Evolutionary conservation across 2,888 invertebrate species (phyloP), one percentile per base, ranked within the genome.

Genomic region (Ceraclea dissimilis): DNA sequence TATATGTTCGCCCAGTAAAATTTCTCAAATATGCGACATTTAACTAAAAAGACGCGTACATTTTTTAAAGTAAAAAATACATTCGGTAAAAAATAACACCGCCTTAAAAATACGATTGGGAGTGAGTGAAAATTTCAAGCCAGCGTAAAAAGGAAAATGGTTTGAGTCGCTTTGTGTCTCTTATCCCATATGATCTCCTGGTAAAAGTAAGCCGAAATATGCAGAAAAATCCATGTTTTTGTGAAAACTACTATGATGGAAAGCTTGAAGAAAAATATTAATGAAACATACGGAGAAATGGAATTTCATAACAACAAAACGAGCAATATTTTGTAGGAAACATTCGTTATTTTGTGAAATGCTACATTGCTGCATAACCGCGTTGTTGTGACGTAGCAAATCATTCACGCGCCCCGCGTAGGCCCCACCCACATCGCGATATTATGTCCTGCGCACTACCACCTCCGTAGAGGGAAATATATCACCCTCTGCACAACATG

Each of bases 161-260:
- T 43, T 58, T 57, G 50, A n/a, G 11, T 34, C 18, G 51, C 48
- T 56, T 34, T 11, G 19, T 18, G 2, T 13, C 11, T 5, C 20
- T 63, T 59, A 62, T 72, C 63, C 8, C 54, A 39, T 39, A 39
- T 39, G 39, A 16, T 39, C 11, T 63, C 71, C 70, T 70, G 60
- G 67, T 72, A 52, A 57, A 49, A 19, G 52, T 57, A 64, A 63
- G 67, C 69, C 69, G 64, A 74, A 75, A 74, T 75, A 73, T 74
- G 74, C 73, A 75, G 74, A 75, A 74, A 73, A 72, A 71, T 69
- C 68, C 68, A 68, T 68, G 71, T 70, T 74, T 74, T 74, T 72
- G 67, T 69, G 70, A 69, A 67, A 69, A 70, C 59, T 64, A 57
- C 57, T 56, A 55, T 58, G 58, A 62, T 48, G 59, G 58, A 60